Conservation (phyloP, 2,888 invertebrate species). For the Autographa pulchrina region DNA sequence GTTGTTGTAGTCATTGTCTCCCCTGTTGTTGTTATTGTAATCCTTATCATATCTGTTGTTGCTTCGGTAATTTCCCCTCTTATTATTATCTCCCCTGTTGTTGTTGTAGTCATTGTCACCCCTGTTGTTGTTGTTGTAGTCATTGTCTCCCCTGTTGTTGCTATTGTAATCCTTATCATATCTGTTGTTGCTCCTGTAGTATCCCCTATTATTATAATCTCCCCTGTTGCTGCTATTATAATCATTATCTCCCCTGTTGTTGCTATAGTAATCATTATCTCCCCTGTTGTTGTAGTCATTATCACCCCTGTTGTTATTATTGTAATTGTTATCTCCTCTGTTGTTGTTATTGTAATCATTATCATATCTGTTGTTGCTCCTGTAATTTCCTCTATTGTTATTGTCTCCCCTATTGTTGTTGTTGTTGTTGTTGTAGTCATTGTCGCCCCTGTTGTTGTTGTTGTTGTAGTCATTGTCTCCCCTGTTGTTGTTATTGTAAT, state of each 20-base stretch:
- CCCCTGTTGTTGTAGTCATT: neutral
- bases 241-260: neutral
- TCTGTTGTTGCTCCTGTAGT: neutral
- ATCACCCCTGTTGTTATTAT: neutral
- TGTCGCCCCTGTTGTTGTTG: too few species aligned
- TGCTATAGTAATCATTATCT: neutral
- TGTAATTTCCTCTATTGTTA: neutral
- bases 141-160: neutral
- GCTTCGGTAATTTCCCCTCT: neutral
- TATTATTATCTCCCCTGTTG: neutral
- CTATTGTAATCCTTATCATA: too few species aligned
- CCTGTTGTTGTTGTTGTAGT: neutral
- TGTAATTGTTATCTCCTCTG: slow-evolving; percentile 1
- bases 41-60: neutral
- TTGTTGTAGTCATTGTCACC: neutral
- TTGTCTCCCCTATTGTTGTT: slow-evolving; percentile 1
- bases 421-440: too few species aligned
- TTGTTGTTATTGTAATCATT: neutral
- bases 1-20: neutral
- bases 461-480: too few species aligned
- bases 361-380: neutral
- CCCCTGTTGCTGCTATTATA: neutral
- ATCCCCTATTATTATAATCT: neutral
- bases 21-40: neutral
- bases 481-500: neutral